Conservation (phyloP, 2,888 invertebrate species). For the Ectropis crepuscularia region DNA sequence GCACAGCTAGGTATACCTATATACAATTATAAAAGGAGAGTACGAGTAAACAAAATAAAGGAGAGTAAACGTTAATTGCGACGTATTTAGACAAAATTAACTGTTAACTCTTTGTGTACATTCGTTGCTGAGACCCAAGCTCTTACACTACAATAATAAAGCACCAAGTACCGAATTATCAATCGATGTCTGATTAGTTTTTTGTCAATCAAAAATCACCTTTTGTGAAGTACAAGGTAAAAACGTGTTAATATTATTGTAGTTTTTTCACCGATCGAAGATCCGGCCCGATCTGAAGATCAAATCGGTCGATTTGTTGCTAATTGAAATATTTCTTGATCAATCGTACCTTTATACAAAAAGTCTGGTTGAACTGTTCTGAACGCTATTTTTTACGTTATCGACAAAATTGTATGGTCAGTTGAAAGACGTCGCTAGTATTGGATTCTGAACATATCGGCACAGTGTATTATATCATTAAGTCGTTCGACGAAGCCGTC, state of each 20-base stretch:
- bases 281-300: slow-evolving; percentile 39
- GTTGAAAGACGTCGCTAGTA: too few relatives aligned
- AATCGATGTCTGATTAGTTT: slow-evolving; percentile 41
- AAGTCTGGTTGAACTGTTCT: neutral
- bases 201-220: slow-evolving; percentile 35
- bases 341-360: slow-evolving; percentile 6
- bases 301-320: slow-evolving; percentile 37
- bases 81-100: too few relatives aligned
- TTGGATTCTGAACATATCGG: too few relatives aligned
- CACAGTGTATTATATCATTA: too few relatives aligned
- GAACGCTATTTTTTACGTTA: neutral
- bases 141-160: slow-evolving; percentile 23
- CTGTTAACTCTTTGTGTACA: too few relatives aligned
- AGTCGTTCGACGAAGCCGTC: too few relatives aligned
- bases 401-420: too few relatives aligned
- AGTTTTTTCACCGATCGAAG: slow-evolving; percentile 33
- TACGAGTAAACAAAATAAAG: too few relatives aligned
- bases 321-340: slow-evolving; percentile 25
- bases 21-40: too few relatives aligned
- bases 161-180: slow-evolving; percentile 31
- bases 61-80: too few relatives aligned
- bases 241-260: slow-evolving; percentile 43
- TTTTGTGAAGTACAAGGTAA: slow-evolving; percentile 33
- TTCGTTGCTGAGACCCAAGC: neutral
- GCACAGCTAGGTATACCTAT: too few relatives aligned